Evolutionary conservation across 2,797 vertebrate species (phyloP), one percentile per base, ranked within the genome.

Genomic region (Gymnodraco acuticeps): DNA sequence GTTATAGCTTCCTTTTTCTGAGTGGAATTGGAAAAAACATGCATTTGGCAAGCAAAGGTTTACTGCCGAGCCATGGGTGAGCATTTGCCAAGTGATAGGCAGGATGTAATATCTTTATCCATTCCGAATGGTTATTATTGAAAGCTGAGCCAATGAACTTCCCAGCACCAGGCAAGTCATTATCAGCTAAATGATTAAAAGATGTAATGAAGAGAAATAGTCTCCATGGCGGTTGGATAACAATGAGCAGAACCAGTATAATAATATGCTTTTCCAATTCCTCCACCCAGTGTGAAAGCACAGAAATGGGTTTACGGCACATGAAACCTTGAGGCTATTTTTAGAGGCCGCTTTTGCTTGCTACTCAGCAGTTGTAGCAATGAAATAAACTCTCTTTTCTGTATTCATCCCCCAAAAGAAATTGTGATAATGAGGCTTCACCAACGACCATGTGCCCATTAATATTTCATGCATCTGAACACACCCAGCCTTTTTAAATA

Each of bases 341-440:
- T 91, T 92, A 87, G 84, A 81, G 63, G 63, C 76, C 23, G 66
- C 61, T 75, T 87, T 84, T 78, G 81, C 85, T 85, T 89, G 72
- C 78, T 88, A 88, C 87, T 92, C 92, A 94, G 93, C 92, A 91
- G 84, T 93, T 91, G 82, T 82, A 80, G 86, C 88, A 88, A 80
- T 88, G 69, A 89, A 88, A 87, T 77, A 81, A 87, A 88, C 62
- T 79, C 78, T 84, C 77, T 68, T 65, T 74, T 90, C 80, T 88
- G 70, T 82, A 85, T 90, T 90, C 86, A 83, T 81, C 79, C 75
- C 81, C 84, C 73, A 71, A 85, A 93, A 89, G 83, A 92, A 91
- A 94, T 88, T 92, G 88, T 82, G 86, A 90, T 94, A 95, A 95
- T 92, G 92, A 95, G 92, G 87, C 83, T 88, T 86, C 68, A 77